Conservation (phyloP, 2,797 vertebrate genomes). For the Rhinoraja longicauda region DNA sequence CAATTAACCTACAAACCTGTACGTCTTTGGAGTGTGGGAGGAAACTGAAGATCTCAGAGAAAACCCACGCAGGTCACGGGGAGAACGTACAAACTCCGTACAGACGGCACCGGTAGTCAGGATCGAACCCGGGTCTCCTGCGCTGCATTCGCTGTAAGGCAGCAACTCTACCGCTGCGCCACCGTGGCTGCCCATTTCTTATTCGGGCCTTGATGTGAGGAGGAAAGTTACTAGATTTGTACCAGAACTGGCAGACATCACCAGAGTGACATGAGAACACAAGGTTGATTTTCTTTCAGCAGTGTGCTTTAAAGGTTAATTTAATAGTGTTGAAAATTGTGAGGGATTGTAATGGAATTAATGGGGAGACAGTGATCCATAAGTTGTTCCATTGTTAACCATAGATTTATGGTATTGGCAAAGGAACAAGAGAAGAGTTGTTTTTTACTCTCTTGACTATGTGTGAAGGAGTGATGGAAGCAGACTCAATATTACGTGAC, state of each 20-base stretch:
- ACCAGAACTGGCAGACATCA: background rate
- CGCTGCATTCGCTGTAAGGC: too few species aligned
- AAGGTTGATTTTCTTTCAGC: background rate
- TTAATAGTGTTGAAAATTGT: background rate
- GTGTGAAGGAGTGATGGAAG: background rate
- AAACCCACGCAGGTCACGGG: too few species aligned
- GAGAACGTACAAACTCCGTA: too few species aligned
- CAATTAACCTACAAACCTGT: too few species aligned
- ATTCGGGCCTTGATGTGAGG: background rate
- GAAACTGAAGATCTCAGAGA: too few species aligned
- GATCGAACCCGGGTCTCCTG: too few species aligned
- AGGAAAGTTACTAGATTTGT: background rate
- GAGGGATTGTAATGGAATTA: background rate
- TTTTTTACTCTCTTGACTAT: background rate
- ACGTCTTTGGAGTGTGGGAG: too few species aligned
- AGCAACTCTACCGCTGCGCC: too few species aligned
- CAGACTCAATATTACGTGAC: background rate
- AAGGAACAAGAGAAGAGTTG: background rate
- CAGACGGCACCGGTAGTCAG: too few species aligned
- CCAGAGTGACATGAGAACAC: background rate
- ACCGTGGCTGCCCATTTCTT: background rate
- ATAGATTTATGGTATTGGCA: background rate
- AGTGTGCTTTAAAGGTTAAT: background rate
- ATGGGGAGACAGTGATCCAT: background rate
- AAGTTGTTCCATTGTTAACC: background rate